phyloP scores from a whole-genome alignment of 1,140 invertebrate genomes.

The Aphelenchoides fujianensis region DNA sequence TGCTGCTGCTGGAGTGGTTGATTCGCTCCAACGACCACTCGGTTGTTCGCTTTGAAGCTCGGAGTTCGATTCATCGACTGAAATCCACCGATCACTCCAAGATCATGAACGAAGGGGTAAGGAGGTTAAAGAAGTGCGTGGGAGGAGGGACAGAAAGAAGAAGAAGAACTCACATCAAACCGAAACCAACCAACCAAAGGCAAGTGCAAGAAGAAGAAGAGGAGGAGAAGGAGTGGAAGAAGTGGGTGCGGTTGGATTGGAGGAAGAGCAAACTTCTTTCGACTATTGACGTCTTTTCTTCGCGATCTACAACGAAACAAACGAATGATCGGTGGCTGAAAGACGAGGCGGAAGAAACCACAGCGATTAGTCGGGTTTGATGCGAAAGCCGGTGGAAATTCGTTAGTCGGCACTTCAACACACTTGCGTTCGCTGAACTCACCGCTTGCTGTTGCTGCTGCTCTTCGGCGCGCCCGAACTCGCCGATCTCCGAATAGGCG shows the following conservation, averaged over 20 bases:
- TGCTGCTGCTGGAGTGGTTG: no score
- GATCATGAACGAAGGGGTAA: background rate
- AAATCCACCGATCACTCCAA: background rate
- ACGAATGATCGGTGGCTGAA: background rate
- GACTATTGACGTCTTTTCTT: background rate
- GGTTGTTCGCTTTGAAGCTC: constrained; percentile 8
- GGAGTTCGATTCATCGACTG: constrained; percentile 7
- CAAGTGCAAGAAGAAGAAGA: background rate
- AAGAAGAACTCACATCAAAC: background rate
- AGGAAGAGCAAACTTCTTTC: no score
- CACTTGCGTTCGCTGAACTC: no score
- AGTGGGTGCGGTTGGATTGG: no score
- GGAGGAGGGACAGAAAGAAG: background rate
- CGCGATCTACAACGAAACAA: background rate
- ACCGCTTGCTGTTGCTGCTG: no score
- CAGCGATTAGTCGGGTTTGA: no score
- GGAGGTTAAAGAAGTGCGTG: background rate
- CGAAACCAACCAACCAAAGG: background rate
- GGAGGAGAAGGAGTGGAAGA: background rate
- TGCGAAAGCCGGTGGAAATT: no score
- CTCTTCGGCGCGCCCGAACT: constrained; percentile 6
- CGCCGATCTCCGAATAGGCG: constrained; percentile 15
- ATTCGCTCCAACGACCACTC: background rate
- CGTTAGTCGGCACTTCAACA: no score
- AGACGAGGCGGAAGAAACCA: no score